Percentiles rank a stretch among this genome's conserved stretches.
phyloP scores from a whole-genome alignment of 2,888 invertebrate species.

The Cataglyphis albicans region DNA sequence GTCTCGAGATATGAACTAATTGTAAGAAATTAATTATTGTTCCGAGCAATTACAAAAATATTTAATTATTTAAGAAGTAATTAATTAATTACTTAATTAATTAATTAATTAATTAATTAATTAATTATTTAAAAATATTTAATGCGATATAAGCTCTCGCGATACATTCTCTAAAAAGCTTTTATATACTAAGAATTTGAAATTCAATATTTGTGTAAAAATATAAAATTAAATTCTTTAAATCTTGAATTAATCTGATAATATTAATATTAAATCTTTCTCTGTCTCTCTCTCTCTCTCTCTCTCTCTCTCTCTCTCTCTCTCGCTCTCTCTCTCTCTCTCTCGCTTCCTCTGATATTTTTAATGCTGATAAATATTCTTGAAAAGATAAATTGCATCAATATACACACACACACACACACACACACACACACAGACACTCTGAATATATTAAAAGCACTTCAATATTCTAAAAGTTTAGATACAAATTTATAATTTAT shows the following conservation, averaged over 20 bases:
- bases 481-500: conserved; percentile 30
- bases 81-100: no score
- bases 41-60: neutral
- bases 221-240: neutral
- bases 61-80: neutral
- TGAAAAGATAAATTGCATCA: neutral
- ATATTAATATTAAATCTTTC: neutral
- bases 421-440: no score
- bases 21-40: neutral
- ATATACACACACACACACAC: no score
- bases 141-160: no score
- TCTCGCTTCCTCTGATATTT: neutral
- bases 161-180: neutral
- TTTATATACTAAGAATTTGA: neutral
- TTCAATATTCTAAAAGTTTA: neutral
- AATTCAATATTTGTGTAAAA: neutral
- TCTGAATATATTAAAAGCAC: conserved; percentile 16
- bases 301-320: neutral
- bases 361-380: conserved; percentile 9
- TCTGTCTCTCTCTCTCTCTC: neutral
- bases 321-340: neutral
- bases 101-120: no score
- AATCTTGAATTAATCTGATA: neutral
- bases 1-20: neutral
- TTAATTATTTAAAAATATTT: neutral